These are phyloP conservation scores for Corydoras sp. DNA, from an alignment of 2,113 vertebrate species.

Conservation along the genomic window DNA sequence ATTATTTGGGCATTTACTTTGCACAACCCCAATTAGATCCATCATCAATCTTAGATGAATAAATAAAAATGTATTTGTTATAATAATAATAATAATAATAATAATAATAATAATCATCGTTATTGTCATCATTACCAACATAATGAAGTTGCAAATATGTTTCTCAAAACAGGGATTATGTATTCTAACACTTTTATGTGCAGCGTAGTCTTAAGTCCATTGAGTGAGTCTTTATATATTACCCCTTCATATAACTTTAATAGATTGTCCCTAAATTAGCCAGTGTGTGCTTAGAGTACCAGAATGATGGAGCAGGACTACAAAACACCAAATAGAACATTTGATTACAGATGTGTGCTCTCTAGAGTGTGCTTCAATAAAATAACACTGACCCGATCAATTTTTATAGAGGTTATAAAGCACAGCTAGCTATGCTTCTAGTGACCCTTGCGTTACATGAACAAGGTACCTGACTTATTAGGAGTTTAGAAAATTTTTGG, in stretches of 20 bases:
- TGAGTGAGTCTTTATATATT: slow-evolving; percentile 19
- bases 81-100: too few relatives aligned
- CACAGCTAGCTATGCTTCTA: slow-evolving; percentile 39
- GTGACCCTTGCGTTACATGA: slow-evolving; percentile 42
- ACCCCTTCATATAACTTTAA: not conserved
- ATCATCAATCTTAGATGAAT: too few relatives aligned
- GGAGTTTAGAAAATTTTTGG: slow-evolving; percentile 16
- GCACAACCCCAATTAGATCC: too few relatives aligned
- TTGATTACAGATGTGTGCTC: slow-evolving; percentile 56
- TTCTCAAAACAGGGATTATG: too few relatives aligned
- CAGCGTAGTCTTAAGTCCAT: too few relatives aligned
- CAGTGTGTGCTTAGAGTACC: not conserved
- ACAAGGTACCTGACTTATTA: not conserved
- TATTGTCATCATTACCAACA: too few relatives aligned
- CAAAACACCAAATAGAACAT: slow-evolving; percentile 45
- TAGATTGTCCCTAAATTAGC: too few relatives aligned
- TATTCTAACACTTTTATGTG: too few relatives aligned
- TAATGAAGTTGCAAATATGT: too few relatives aligned
- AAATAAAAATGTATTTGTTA: too few relatives aligned
- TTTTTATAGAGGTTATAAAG: slow-evolving; percentile 65
- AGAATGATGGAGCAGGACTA: slow-evolving; percentile 17
- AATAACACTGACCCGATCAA: slow-evolving; percentile 57
- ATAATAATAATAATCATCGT: too few relatives aligned
- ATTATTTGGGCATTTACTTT: too few relatives aligned
- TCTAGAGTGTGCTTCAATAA: slow-evolving; percentile 57